Percentiles rank a stretch among this genome's conserved stretches.
Conservation (phyloP, 2,888 invertebrate genomes). For the Luperina nickerlii region DNA sequence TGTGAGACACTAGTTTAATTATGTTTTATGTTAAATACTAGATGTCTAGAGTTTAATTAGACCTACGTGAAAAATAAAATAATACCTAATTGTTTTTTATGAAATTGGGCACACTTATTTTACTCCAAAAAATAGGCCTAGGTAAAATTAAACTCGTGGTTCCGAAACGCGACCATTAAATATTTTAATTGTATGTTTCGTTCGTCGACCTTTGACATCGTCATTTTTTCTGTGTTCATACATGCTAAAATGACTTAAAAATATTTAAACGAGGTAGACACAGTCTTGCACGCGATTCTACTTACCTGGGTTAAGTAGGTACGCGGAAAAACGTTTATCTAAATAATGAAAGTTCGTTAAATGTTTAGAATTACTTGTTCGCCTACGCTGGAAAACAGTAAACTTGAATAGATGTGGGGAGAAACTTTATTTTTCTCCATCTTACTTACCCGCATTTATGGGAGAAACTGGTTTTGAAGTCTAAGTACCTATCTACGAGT, state of each 20-base stretch:
- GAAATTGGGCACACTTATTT: not conserved
- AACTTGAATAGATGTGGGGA: slow-evolving; percentile 34
- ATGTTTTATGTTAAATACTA: slow-evolving; percentile 8
- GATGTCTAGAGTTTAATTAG: not conserved
- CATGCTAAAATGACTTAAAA: slow-evolving; percentile 24
- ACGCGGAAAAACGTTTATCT: slow-evolving; percentile 46
- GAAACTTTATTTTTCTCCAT: slow-evolving; percentile 51
- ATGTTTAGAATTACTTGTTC: slow-evolving; percentile 41
- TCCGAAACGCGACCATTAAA: not conserved
- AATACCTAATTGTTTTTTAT: not conserved
- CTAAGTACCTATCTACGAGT: slow-evolving; percentile 11
- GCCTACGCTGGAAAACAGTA: slow-evolving; percentile 14
- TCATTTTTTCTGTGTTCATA: slow-evolving; percentile 13
- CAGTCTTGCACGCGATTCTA: slow-evolving; percentile 47
- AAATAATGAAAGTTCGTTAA: slow-evolving; percentile 47
- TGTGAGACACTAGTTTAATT: slow-evolving; percentile 24
- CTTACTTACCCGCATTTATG: slow-evolving; percentile 27
- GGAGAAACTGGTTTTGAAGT: slow-evolving; percentile 38
- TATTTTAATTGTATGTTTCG: slow-evolving; percentile 29
- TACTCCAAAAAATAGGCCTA: not conserved
- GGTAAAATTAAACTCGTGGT: slow-evolving; percentile 2
- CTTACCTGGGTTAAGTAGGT: slow-evolving; percentile 29
- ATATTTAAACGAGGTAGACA: slow-evolving; percentile 35
- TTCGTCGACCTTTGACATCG: slow-evolving; percentile 32
- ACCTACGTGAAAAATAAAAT: not conserved